These are phyloP conservation scores for Eospalax fontanierii DNA, from an alignment of 2,797 vertebrate genomes.

Conservation along the genomic window DNA sequence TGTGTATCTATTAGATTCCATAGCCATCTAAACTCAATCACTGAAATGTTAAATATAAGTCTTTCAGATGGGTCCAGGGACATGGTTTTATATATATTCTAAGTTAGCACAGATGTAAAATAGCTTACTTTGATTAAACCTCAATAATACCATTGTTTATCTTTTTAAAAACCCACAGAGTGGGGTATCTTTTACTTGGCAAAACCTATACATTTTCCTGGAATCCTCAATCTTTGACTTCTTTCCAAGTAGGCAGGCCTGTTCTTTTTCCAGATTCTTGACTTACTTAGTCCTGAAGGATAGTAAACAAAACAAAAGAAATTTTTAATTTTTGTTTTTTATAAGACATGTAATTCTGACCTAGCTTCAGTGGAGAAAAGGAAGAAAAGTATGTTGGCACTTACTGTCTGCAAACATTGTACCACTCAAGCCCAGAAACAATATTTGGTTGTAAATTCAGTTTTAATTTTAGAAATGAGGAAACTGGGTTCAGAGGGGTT, in stretches of 20 bases:
- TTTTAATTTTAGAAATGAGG: conserved; percentile 60
- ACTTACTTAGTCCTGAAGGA: conserved; percentile 61
- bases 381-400: conserved; percentile 20
- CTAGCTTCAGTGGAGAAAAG: conserved; percentile 23
- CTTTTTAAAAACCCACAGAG: conserved; percentile 4
- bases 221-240: conserved; percentile 24
- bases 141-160: conserved; percentile 43
- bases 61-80: conserved; percentile 31
- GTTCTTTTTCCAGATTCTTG: conserved; percentile 43
- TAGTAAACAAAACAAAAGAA: conserved; percentile 33
- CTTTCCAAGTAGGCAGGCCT: not conserved
- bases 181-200: not conserved
- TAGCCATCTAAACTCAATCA: conserved; percentile 38
- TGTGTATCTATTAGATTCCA: not conserved
- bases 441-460: conserved; percentile 35
- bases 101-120: conserved; percentile 41
- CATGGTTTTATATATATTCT: not conserved
- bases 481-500: conserved; percentile 41
- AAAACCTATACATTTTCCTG: conserved; percentile 26
- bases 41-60: conserved; percentile 46
- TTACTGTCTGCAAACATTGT: not conserved
- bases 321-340: not conserved
- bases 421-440: conserved; percentile 36
- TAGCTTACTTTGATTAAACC: conserved; percentile 51
- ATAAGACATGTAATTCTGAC: conserved; percentile 52